These are phyloP conservation scores for Taphrorychus bicolor DNA, from an alignment of 2,888 invertebrate genomes.

Conservation along the genomic window DNA sequence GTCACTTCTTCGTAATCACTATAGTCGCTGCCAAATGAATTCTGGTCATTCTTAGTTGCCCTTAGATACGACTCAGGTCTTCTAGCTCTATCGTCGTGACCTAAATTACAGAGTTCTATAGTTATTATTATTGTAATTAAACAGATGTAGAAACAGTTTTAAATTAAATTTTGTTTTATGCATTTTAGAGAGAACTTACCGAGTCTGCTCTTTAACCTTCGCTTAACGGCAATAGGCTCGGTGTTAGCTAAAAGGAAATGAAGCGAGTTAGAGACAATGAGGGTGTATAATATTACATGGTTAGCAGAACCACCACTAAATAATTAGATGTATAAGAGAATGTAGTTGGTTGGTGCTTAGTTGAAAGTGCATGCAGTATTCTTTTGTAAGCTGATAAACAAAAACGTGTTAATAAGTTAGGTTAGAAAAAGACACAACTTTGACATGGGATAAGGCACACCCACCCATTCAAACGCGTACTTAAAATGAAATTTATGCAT, in stretches of 20 bases:
- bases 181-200: slow-evolving; percentile 51
- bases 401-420: no score
- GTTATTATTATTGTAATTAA: no score
- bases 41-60: slow-evolving; percentile 85
- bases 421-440: no score
- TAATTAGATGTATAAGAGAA: no score
- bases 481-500: no score
- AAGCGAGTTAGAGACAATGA: slow-evolving; percentile 4
- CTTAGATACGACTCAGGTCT: slow-evolving; percentile 93
- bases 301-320: background rate
- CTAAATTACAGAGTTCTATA: slow-evolving; percentile 57
- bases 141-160: no score
- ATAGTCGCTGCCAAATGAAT: slow-evolving; percentile 75
- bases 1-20: slow-evolving; percentile 68
- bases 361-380: no score
- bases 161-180: background rate
- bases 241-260: slow-evolving; percentile 32
- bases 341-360: no score
- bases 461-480: no score
- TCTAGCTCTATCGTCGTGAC: slow-evolving; percentile 85
- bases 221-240: slow-evolving; percentile 57
- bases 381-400: no score
- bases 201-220: slow-evolving; percentile 59
- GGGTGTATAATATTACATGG: background rate
- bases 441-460: no score